These are phyloP conservation scores for Heliothis virescens DNA, from an alignment of 1,140 invertebrate genomes.

Conservation along the genomic window DNA sequence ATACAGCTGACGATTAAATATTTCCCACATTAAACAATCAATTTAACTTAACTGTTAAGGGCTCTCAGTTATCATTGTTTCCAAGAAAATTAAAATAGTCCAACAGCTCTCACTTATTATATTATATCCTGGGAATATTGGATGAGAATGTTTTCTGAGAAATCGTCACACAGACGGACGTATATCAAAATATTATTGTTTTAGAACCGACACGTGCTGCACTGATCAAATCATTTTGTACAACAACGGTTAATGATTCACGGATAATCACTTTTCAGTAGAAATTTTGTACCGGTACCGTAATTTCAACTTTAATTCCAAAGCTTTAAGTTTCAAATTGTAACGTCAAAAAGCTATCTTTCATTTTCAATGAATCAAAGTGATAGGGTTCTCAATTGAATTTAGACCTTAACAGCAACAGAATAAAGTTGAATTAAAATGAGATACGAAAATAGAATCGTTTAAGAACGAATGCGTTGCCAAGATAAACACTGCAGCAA, in stretches of 20 bases:
- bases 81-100: neutral
- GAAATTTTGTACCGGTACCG: neutral
- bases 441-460: conserved; percentile 12
- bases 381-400: neutral
- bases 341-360: neutral
- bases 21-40: too few species aligned
- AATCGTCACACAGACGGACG: conserved; percentile 22
- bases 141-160: conserved; percentile 32
- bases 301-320: neutral
- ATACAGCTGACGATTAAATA: too few species aligned
- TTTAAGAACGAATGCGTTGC: conserved; percentile 23
- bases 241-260: conserved; percentile 26
- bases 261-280: neutral
- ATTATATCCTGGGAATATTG: neutral
- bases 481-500: conserved; percentile 12
- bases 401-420: neutral
- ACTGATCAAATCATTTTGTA: conserved; percentile 19
- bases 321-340: neutral
- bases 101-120: neutral
- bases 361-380: conserved; percentile 28
- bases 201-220: conserved; percentile 9
- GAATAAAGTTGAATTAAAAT: conserved; percentile 10
- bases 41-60: too few species aligned
- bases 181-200: conserved; percentile 36
- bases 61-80: conserved; percentile 4